Evolutionary conservation across 2,797 vertebrate genomes (phyloP), one percentile per base, ranked within the genome.

Genomic region (Tapera naevia): DNA sequence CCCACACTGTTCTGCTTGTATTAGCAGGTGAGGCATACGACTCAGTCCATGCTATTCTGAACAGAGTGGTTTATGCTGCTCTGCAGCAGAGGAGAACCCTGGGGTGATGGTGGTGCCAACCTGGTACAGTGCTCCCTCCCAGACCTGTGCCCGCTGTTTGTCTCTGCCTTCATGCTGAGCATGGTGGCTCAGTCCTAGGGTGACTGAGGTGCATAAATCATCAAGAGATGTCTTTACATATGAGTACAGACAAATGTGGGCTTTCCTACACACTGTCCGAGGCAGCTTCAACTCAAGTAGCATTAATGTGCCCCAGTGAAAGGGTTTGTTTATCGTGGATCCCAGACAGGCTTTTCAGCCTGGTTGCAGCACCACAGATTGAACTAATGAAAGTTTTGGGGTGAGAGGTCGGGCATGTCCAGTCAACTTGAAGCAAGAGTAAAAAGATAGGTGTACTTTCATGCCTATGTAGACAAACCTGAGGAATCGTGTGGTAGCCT

Each of bases 181-280:
- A 3, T 22, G 13, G 32, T 30, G 17, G 6, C 54, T 43, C 41
- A 28, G 3, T 53, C 14, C 33, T 57, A 0, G 0, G 0, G 25
- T 3, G 8, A 7, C 61, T 46, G 56, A 62, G 32, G 19, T 61
- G 4, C 25, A 4, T 24, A 8, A 45, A 25, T 37, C 22, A 3
- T 43, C 58, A 51, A 35, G 16, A 73, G 11, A 9, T 88, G 32
- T 18, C 13, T 17, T 2, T 7, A 5, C 6, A 23, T 10, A 3
- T 28, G 11, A 9, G 17, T 50, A 8, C 0, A 1, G 14, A 43
- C 33, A 45, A 54, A 32, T 3, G 1, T 6, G 16, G 28, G 32
- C 22, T 62, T 71, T 64, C 25, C 19, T 2, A 0, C 22, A 17
- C 2, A 4, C 10, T 11, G 2, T 17, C 27, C 28, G 10, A 56